Percentiles rank a stretch among this genome's conserved stretches.
These are phyloP conservation scores for Diploptera punctata DNA, from an alignment of 2,888 invertebrate genomes.

Conservation along the genomic window DNA sequence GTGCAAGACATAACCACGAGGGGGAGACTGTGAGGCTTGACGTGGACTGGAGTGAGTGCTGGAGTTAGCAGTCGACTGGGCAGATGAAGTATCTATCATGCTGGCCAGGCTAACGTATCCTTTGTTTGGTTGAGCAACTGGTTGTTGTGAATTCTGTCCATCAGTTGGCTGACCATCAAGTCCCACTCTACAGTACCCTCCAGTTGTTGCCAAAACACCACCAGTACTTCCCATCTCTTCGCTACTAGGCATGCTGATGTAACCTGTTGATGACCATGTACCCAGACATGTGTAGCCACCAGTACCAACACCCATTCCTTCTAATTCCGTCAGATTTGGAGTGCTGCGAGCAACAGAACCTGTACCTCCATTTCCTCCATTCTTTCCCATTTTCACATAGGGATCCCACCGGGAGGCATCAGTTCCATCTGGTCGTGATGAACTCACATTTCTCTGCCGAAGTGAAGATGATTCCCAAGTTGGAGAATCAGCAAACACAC, in stretches of 20 bases:
- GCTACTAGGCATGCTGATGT: constrained; percentile 50
- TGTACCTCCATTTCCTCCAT: constrained; percentile 48
- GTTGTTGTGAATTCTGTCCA: neutral
- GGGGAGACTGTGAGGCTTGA: neutral
- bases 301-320: constrained; percentile 30
- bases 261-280: constrained; percentile 52
- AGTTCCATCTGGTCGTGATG: constrained; percentile 34
- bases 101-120: constrained; percentile 39
- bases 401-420: constrained; percentile 50
- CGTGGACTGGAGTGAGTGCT: constrained; percentile 8
- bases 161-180: constrained; percentile 15
- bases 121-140: neutral
- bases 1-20: constrained; percentile 24
- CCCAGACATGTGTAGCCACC: constrained; percentile 42
- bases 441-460: constrained; percentile 51
- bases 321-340: constrained; percentile 51
- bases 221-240: constrained; percentile 23
- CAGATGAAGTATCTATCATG: constrained; percentile 16
- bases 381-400: constrained; percentile 51
- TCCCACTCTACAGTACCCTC: constrained; percentile 36
- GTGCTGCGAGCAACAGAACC: constrained; percentile 53
- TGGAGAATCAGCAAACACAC: constrained; percentile 44
- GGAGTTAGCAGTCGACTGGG: constrained; percentile 1
- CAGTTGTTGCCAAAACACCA: neutral
- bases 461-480: constrained; percentile 52